Base-by-base conservation (phyloP, 2,797 vertebrate genomes). In the Alca torda region DNA sequence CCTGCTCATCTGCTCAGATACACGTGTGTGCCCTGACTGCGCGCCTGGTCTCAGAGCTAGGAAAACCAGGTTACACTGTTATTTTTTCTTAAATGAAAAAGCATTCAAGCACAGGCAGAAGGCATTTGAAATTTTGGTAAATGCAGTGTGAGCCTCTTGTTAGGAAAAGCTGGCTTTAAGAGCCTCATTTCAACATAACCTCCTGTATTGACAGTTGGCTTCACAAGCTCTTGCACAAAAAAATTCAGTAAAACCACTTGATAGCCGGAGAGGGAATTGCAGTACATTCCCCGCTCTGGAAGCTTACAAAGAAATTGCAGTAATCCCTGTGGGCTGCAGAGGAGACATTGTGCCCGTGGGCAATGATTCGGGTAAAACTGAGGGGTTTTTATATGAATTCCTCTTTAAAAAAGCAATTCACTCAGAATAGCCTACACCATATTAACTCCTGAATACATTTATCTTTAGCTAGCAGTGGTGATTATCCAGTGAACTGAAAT, bases 301-400 rank as follows among this genome's bases (percentile, higher is more conserved):
- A 85, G 77, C 84, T 92, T 33, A 20, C 82, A 91, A 50, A 94
- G 91, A 53, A 43, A 68, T 11, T 74, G 84, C 85, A 84, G 83
- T 51, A 80, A 95, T 65, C 85, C 87, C 80, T 39, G 79, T 67
- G 85, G 77, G 82, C 63, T 80, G 78, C 89, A 91, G 39, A 69
- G 82, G 83, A 93, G 87, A 68, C 70, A 26, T 35, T n/a, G 61
- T 91, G 90, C 94, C 89, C 48, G 5, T 13, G 80, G 87, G 84
- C 79, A 41, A 79, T 10, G 69, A 79, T 39, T 45, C 0, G 59
- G 91, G 74, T 31, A 67, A 45, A 89, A 57, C 46, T 7, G 50
- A 79, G 45, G 33, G 15, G 2, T 9, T 24, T 31, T 51, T 51
- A 75, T 37, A 45, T 23, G 14, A 75, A 75, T 94, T 91, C 75